Evolutionary conservation across 2,888 invertebrate species (phyloP), one percentile per base, ranked within the genome.

Genomic region (Oeneis ivallda): DNA sequence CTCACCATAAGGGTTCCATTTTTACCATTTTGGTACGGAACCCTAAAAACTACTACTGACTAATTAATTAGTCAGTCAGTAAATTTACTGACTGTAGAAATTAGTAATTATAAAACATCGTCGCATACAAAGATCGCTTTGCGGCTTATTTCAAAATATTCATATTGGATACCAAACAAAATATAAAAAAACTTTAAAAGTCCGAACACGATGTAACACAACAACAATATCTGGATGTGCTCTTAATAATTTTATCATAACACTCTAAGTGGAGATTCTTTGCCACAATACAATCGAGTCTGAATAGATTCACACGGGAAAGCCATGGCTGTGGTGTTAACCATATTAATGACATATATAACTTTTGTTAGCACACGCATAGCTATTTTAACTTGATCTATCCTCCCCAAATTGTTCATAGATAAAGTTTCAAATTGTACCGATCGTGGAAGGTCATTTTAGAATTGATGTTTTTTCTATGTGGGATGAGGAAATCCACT

Each of bases 281-380:
- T 61, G 61, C 66, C 59, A 68, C 62, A 64, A 64, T 61, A 60
- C 41, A 50, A 37, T 65, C 62, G 63, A 71, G 54, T 67, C 58
- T 56, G 66, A 74, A 74, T 74, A 68, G 64, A 79, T 86, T 89
- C 89, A 82, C 89, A 89, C 89, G 89, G 88, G 87, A 87, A 89
- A 78, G 75, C 67, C 73, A 74, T 69, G 65, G 87, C 67, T 73
- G 73, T 69, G 66, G 87, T 83, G 89, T 80, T 89, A 88, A 89
- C 81, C 76, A 84, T 78, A 87, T 87, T 87, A 88, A 89, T 82
- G 79, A 77, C 78, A 76, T 75, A 80, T 79, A 80, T 74, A 79
- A 72, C 78, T 75, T 70, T 69, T 76, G 80, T 86, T 86, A 87
- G 81, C 86, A 78, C 79, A 64, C 67, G 32, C 43, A 50, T 61